A percentile compares a stretch with the other conserved stretches of the same genome.
Conservation (phyloP, 1,140 invertebrate genomes). For the Apis dorsata region DNA sequence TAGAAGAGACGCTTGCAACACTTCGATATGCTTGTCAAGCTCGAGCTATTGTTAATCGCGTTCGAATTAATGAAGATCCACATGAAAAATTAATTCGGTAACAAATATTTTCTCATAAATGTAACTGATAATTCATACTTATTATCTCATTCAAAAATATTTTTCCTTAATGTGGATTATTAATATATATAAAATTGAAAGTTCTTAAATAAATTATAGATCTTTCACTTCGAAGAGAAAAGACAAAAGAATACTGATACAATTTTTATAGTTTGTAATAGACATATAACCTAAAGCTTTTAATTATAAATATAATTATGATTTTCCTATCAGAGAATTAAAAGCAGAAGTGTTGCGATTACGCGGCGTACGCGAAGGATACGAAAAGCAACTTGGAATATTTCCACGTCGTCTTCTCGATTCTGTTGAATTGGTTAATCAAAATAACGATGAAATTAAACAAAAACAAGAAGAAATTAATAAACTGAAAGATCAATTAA, state of each 20-base stretch:
- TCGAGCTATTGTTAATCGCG: constrained; percentile 91
- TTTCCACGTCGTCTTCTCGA: constrained; percentile 67
- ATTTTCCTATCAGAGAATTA: constrained; percentile 78
- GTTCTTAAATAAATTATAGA: background rate
- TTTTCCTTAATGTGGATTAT: background rate
- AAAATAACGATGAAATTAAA: constrained; percentile 77
- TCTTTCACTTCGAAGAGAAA: background rate
- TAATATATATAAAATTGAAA: background rate
- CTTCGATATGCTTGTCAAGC: constrained; percentile 93
- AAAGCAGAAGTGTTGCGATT: constrained; percentile 86
- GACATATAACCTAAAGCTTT: background rate
- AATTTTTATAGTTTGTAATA: background rate
- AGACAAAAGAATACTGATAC: constrained; percentile 3
- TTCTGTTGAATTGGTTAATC: constrained; percentile 68
- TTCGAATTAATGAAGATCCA: constrained; percentile 89
- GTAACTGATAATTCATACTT: background rate
- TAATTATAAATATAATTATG: background rate
- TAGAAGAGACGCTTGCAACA: constrained; percentile 92
- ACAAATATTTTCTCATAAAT: constrained; percentile 16
- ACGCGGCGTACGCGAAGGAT: constrained; percentile 81
- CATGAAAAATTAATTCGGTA: constrained; percentile 82
- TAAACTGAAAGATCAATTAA: constrained; percentile 80
- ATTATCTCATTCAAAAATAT: background rate
- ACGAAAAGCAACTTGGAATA: constrained; percentile 78
- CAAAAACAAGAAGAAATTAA: constrained; percentile 84